Evolutionary conservation across 2,797 vertebrate genomes (phyloP).

Genomic region (Anguilla marmorata): DNA sequence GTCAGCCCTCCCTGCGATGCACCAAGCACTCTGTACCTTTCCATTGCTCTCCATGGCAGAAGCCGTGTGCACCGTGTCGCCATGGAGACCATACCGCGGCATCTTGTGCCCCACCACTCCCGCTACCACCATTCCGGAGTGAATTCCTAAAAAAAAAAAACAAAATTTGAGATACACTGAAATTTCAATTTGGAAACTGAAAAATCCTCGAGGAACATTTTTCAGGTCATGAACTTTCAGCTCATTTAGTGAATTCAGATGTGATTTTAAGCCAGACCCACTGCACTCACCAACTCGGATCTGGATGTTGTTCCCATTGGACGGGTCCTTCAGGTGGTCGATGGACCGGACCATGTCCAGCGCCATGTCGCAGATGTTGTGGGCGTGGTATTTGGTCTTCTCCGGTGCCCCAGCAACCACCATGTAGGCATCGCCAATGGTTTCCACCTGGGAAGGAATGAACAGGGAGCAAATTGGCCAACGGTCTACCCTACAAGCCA

Average conservation of each 20-base stretch:
- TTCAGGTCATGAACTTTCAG: not conserved
- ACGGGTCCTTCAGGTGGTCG: constrained; percentile 75
- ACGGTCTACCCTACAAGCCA: not conserved
- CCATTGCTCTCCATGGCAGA: constrained; percentile 79
- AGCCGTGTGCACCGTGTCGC: constrained; percentile 74
- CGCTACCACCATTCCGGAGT: constrained; percentile 76
- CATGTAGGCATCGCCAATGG: constrained; percentile 75
- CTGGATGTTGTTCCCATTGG: constrained; percentile 75
- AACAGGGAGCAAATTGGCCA: not conserved
- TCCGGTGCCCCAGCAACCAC: constrained; percentile 74
- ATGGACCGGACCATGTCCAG: constrained; percentile 76
- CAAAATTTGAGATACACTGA: not conserved
- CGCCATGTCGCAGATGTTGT: constrained; percentile 79
- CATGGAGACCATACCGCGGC: constrained; percentile 74
- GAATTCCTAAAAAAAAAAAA: constrained; percentile 63
- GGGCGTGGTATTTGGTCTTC: constrained; percentile 75
- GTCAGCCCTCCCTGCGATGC: not conserved
- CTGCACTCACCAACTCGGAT: constrained; percentile 68
- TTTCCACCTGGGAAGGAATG: constrained; percentile 65
- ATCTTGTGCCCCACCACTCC: constrained; percentile 77
- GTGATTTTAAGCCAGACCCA: no score
- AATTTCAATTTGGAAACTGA: not conserved
- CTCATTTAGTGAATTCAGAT: not conserved
- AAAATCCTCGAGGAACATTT: no score
- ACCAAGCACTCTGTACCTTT: constrained; percentile 54